These are phyloP conservation scores for Potorous gilbertii DNA, from an alignment of 2,797 vertebrate genomes.

Conservation along the genomic window DNA sequence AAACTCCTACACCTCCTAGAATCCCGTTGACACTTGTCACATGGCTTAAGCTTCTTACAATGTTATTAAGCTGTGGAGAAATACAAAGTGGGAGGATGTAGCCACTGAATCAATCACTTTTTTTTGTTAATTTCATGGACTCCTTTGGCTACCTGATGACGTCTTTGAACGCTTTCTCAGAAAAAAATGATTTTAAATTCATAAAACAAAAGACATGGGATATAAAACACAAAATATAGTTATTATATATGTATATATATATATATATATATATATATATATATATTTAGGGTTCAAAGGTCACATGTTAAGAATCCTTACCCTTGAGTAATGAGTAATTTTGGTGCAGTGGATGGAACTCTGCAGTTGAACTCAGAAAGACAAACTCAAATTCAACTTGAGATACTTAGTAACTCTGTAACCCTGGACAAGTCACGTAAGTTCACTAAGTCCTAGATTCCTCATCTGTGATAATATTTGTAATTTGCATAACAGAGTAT, in stretches of 20 bases:
- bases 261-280: too few species aligned
- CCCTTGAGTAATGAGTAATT: not conserved
- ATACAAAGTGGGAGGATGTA: not conserved
- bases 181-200: not conserved
- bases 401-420: not conserved
- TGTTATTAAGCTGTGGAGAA: not conserved
- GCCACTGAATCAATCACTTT: not conserved
- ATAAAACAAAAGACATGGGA: not conserved
- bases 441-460: not conserved
- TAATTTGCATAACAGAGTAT: not conserved
- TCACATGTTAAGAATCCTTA: not conserved
- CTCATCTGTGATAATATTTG: not conserved
- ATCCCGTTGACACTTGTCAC: not conserved
- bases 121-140: not conserved
- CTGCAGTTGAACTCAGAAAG: not conserved
- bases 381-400: not conserved
- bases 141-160: not conserved
- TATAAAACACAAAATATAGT: not conserved
- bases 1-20: not conserved
- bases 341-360: not conserved
- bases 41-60: not conserved
- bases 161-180: not conserved
- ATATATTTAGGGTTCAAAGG: not conserved
- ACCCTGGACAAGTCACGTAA: not conserved
- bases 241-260: too few species aligned